These are phyloP conservation scores for Vidua macroura DNA, from an alignment of 2,113 vertebrate species.

Conservation along the genomic window DNA sequence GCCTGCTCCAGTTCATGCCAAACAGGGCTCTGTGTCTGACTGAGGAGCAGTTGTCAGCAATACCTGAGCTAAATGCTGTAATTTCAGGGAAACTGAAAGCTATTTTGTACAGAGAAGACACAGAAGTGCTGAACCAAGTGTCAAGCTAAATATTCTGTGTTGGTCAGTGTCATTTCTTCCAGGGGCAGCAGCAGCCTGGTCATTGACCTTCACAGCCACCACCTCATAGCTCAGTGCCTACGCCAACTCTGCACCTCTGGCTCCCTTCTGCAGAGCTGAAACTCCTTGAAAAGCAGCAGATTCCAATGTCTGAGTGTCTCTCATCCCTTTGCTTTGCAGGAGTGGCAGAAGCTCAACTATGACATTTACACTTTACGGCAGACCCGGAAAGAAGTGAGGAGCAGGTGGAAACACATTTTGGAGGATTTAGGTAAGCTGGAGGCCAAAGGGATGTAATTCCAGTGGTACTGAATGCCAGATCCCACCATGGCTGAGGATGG, in stretches of 20 bases:
- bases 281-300: not conserved
- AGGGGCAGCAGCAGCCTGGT: not conserved
- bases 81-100: not conserved
- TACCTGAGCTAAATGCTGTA: not conserved
- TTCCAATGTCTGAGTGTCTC: not conserved
- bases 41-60: not conserved
- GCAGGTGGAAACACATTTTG: conserved; percentile 86
- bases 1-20: not conserved
- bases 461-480: not conserved
- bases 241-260: not conserved
- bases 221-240: not conserved
- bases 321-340: conserved; percentile 68
- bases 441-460: not conserved
- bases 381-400: conserved; percentile 80
- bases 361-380: conserved; percentile 86
- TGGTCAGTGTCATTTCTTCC: not conserved
- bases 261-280: not conserved
- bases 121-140: not conserved
- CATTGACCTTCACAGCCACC: accelerated
- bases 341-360: conserved; percentile 94
- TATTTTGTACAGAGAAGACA: not conserved
- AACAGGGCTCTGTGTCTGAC: not conserved
- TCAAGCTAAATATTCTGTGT: not conserved
- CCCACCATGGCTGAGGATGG: not conserved
- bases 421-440: conserved; percentile 82